A percentile compares a stretch with the other conserved stretches of the same genome.
Evolutionary conservation across 2,113 vertebrate species (phyloP).

Genomic region (Sceloporus tristichus): DNA sequence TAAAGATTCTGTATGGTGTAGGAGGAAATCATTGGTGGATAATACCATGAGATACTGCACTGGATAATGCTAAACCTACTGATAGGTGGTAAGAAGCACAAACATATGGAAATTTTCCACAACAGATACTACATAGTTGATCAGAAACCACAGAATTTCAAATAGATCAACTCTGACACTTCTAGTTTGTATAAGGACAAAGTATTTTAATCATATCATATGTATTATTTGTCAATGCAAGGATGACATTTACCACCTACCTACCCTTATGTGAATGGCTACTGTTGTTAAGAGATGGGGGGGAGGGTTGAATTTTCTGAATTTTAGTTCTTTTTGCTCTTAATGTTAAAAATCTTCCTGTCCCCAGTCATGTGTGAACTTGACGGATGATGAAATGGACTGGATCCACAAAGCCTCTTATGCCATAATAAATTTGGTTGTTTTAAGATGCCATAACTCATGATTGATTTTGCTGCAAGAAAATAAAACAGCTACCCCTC

Average conservation of each 20-base stretch:
- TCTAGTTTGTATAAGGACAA: background rate
- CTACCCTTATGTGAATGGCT: background rate
- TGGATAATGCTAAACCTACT: too few species aligned
- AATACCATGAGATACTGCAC: too few species aligned
- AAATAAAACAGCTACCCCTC: background rate
- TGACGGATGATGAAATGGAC: background rate
- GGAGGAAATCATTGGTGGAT: too few species aligned
- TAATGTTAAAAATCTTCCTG: too few species aligned
- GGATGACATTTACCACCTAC: background rate
- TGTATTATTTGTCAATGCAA: background rate
- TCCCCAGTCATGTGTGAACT: background rate
- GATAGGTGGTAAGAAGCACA: background rate
- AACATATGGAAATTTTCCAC: background rate
- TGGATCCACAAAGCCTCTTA: background rate
- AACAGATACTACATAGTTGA: background rate
- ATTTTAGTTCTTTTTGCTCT: background rate
- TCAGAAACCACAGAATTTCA: background rate
- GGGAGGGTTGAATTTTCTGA: background rate
- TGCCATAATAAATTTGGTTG: background rate
- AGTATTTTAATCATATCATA: background rate
- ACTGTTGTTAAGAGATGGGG: background rate
- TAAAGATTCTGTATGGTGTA: too few species aligned
- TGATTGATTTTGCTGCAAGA: background rate
- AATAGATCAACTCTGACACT: background rate
- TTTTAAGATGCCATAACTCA: background rate